Base-by-base conservation (phyloP, 1,140 invertebrate species). In the Drosophila erecta region DNA sequence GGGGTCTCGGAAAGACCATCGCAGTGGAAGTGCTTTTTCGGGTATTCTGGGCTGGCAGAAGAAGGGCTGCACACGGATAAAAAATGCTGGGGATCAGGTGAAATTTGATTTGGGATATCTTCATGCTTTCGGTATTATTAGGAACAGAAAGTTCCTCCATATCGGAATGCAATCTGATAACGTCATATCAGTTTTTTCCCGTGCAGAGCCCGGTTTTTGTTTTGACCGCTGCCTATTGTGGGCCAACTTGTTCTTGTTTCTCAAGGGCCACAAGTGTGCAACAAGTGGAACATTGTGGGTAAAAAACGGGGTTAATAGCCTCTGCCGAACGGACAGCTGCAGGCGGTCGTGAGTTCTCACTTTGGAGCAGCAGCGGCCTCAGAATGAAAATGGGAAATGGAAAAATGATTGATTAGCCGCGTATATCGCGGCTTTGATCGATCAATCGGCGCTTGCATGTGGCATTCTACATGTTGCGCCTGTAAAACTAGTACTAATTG, bases 321-420 rank as follows among this genome's bases (percentile, higher is more conserved):
- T 87, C 79, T 87, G 83, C 81, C 79, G 86, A 69, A 57, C 24
- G 74, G 61, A 74, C 49, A 59, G 50, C 58, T 67, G 61, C 81
- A 73, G 83, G 83, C 79, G 83, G 84, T 87, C 83, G 83, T 87
- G 83, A 86, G 83, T 86, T 86, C 83, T 86, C 83, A 87, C 83
- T 87, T 87, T 81, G 69, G 30, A 50, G 38, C 22, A 8, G 8
- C 30, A 15, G 30, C 15, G 40, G 20, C 15, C 12, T 11, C 24
- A 44, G 22, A 47, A 27, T 20, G 22, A 30, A 41, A 58, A 51
- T 49, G 56, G 44, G 30, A 15, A 47, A 27, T 72, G 65, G 55
- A 54, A 74, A 89, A 80, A 87, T 89, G 84, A 87, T 87, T 89
- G 81, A 89, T 87, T 83, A 79, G 84, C 53, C 76, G 55, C 20